Evolutionary conservation across 2,113 vertebrate genomes (phyloP), one percentile per base, ranked within the genome.

Genomic region (Hepsetus odoe): DNA sequence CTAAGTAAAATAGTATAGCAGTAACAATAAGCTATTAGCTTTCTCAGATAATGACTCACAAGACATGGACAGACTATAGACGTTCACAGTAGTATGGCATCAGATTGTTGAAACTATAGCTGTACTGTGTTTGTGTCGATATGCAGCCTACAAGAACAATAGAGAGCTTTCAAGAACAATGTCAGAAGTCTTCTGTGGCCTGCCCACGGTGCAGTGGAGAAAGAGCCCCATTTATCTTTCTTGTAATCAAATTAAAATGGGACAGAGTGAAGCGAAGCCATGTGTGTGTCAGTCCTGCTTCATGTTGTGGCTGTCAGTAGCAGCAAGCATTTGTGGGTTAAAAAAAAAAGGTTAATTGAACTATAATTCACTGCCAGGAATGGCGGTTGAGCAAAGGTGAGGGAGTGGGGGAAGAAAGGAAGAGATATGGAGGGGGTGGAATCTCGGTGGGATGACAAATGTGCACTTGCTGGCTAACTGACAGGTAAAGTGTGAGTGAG

Each of bases 261-360:
- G 9, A 24, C 32, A 75, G n/a, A 65, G 49, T 20, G 64, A 68
- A 72, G 40, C 42, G 64, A 74, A 79, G 30, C 58, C 16, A 65
- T 82, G 85, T 79, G 66, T 73, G 72, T 82, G 85, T 83, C 81
- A 82, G 81, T 80, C 61, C 65, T 72, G 70, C 65, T 76, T 77
- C 80, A 73, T 74, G 84, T 69, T 69, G 74, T 65, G 51, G 46
- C 32, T 79, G 80, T 74, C 77, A 83, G 76, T 73, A 72, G 68
- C 49, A 33, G 72, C 40, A 55, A 71, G 77, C 72, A 56, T 42
- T 69, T 35, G 68, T 10, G 56, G 74, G 5, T 22, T 64, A 32
- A 56, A 74, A 70, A 69, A 75, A 80, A 82, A 83, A 83, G 80
- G 83, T 83, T 83, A 84, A 86, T 87, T 84, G 80, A 85, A 84